Base-by-base conservation (phyloP, 1,140 invertebrate genomes). In the Piezodorus guildinii region DNA sequence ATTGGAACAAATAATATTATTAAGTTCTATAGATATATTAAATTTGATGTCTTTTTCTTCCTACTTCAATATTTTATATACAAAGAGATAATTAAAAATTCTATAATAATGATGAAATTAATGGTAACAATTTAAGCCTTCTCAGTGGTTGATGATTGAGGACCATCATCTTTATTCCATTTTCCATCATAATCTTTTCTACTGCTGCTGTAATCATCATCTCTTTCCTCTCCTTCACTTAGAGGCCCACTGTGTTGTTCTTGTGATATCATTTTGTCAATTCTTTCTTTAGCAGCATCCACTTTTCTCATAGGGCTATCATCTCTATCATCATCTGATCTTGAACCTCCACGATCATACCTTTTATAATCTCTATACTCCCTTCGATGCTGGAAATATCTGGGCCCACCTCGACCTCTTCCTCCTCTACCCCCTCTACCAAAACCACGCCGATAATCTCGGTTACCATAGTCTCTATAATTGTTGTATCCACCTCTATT, bases 151-250 rank as follows among this genome's bases (percentile, higher is more conserved):
- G 52, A 56, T 16, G 52, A 56, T 23, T 21, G 52, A 25, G 52
- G 19, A 23, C 19, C 52, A 25, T 56, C 52, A 56, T 56, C 52
- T 56, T 56, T 56, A 25, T 25, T 56, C 66, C 66, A 65, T 46
- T 68, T 65, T n/a, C 66, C 62, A 39, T 66, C 65, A 39, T 68
- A 68, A 17, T 68, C 67, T 39, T 67, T 67, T 27, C 66, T 62
- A 23, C 34, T 51, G 14, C 56, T 60, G 15, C 54, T 59, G 23
- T 65, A 68, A 27, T 84, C 81, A 64, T 83, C 82, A 70, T 86
- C 84, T 63, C 85, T 79, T 67, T 85, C 85, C 69, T 86, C 85
- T 6, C 84, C 84, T 70, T 86, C 83, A 70, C 84, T 85, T 65
- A 85, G 73, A 60, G 84, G 83, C 60, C 83, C 83, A 67, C 83